phyloP scores from a whole-genome alignment of 2,113 vertebrate species.

The Laterallus jamaicensis region DNA sequence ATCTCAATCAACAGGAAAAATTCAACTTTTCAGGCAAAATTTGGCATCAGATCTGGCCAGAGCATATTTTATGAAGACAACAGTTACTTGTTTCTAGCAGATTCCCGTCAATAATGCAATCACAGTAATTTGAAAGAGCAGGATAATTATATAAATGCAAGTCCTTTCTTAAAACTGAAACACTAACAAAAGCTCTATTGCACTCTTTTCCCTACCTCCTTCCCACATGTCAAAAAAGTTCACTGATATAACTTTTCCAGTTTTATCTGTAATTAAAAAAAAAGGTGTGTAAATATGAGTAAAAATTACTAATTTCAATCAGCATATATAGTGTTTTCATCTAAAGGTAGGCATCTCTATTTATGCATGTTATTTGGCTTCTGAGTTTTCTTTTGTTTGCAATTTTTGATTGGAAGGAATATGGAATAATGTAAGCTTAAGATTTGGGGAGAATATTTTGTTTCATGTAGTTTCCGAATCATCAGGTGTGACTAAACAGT shows the following conservation, averaged over 20 bases:
- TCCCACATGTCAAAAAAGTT: conserved; percentile 73
- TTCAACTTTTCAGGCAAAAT: neutral
- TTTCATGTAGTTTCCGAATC: neutral
- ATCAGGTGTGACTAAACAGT: neutral
- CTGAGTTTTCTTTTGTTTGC: neutral
- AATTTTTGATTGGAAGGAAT: neutral
- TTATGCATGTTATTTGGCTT: neutral
- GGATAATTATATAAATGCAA: neutral
- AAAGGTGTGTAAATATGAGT: neutral
- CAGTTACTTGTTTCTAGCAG: neutral
- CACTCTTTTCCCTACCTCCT: conserved; percentile 65
- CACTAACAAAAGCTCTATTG: neutral
- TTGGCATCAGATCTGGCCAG: neutral
- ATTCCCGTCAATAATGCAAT: neutral
- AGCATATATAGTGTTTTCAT: neutral
- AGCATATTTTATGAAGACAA: neutral
- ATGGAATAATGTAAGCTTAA: neutral
- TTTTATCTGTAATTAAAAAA: conserved; percentile 68
- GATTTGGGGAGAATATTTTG: neutral
- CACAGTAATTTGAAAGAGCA: neutral
- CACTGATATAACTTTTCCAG: conserved; percentile 29
- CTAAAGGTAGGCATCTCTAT: neutral
- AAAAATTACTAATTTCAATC: neutral
- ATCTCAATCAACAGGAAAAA: neutral
- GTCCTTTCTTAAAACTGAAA: neutral